Percentiles rank a stretch among this genome's conserved stretches.
Conservation (phyloP, 2,888 invertebrate genomes). For the Eudasyphora cyanicolor region DNA sequence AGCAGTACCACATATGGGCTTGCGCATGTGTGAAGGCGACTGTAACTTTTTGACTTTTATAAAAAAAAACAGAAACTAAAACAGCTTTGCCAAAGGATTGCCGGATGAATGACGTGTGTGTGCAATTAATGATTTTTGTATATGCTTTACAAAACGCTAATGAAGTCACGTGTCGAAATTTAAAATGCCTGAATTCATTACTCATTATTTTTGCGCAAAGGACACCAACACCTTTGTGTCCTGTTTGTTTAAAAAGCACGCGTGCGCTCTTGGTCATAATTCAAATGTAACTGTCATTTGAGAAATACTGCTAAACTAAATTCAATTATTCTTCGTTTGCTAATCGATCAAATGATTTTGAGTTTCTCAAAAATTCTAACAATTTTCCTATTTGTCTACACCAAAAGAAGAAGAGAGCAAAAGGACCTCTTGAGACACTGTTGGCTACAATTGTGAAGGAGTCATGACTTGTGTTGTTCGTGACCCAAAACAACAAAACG, state of each 20-base stretch:
- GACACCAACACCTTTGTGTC: no score
- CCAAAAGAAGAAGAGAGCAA: neutral
- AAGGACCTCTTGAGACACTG: no score
- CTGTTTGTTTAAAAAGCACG: neutral
- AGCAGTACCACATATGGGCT: neutral
- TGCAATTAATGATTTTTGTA: neutral
- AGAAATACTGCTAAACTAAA: neutral
- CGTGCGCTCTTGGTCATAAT: neutral
- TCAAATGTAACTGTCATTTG: constrained; percentile 26
- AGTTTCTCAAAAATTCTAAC: neutral
- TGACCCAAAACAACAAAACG: constrained; percentile 13
- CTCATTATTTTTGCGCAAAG: neutral
- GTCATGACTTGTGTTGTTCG: constrained; percentile 12
- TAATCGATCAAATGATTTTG: neutral
- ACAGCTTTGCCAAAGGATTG: no score
- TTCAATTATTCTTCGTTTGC: neutral
- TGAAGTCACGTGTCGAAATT: constrained; percentile 55
- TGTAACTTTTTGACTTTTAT: constrained; percentile 49
- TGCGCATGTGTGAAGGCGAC: neutral
- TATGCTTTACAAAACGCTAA: neutral
- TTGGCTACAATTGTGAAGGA: constrained; percentile 22
- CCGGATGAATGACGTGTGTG: neutral
- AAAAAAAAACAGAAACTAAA: no score
- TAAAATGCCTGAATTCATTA: constrained; percentile 12
- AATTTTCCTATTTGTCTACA: neutral